Conservation (phyloP, 2,888 invertebrate genomes). For the Acanthosepion lycidas region DNA sequence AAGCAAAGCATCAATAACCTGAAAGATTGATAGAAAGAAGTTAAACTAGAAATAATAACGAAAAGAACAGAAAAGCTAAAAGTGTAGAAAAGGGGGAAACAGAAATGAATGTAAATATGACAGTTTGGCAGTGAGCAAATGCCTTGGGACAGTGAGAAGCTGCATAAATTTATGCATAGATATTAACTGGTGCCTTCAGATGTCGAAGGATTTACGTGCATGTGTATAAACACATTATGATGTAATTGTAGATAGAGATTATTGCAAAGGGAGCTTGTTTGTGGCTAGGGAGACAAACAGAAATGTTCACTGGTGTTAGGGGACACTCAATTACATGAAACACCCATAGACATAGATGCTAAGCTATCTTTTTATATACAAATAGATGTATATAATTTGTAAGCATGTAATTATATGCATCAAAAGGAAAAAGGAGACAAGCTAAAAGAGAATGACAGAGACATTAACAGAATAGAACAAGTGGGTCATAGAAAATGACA, state of each 20-base stretch:
- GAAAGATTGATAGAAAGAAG: not conserved
- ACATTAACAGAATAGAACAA: not conserved
- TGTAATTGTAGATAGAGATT: not conserved
- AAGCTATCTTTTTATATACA: not conserved
- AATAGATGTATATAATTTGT: conserved; percentile 15
- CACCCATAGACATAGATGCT: not conserved
- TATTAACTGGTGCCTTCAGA: not conserved
- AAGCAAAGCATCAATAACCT: not conserved
- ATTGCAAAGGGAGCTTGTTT: not conserved
- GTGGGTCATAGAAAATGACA: too few relatives aligned
- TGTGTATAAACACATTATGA: conserved; percentile 16
- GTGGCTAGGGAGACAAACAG: not conserved
- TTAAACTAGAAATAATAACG: not conserved
- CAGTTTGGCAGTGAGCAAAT: not conserved
- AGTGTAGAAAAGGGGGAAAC: too few relatives aligned
- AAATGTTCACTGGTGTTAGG: not conserved
- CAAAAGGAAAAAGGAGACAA: not conserved
- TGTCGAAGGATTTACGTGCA: not conserved
- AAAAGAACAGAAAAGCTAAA: not conserved
- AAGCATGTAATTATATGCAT: not conserved
- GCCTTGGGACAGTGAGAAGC: not conserved
- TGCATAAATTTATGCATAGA: conserved; percentile 21
- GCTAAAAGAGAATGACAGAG: not conserved
- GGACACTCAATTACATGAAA: conserved; percentile 33
- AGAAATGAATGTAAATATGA: too few relatives aligned